Conservation (phyloP, 2,113 vertebrate genomes). For the Hippocampus guttulatus region DNA sequence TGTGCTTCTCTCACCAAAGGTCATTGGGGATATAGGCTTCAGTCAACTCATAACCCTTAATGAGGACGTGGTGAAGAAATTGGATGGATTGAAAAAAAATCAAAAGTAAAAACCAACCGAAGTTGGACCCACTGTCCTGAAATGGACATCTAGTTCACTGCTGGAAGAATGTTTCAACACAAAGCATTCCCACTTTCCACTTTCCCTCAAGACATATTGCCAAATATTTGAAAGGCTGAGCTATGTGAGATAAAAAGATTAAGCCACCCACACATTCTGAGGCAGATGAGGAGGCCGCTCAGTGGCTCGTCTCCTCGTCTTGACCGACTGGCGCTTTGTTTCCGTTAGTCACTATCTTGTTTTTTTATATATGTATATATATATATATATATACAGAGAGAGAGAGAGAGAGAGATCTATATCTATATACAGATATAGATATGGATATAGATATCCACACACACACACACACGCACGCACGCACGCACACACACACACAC, state of each 20-base stretch:
- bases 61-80: too few species aligned
- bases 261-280: constrained; percentile 34
- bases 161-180: constrained; percentile 1
- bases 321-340: not conserved
- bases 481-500: too few species aligned
- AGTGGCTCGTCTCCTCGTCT: constrained; percentile 11
- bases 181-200: constrained; percentile 9
- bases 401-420: too few species aligned
- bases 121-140: not conserved
- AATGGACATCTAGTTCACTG: not conserved
- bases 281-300: constrained; percentile 8
- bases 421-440: too few species aligned
- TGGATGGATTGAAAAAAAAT: too few species aligned
- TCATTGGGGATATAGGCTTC: too few species aligned
- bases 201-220: constrained; percentile 11
- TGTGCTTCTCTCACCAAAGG: too few species aligned
- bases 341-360: not conserved
- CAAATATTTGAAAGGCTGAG: constrained; percentile 27
- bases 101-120: not conserved
- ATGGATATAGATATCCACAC: too few species aligned
- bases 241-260: constrained; percentile 38
- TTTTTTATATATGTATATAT: not conserved
- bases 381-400: too few species aligned
- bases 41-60: too few species aligned
- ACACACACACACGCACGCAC: too few species aligned